phyloP scores from a whole-genome alignment of 2,888 invertebrate genomes.

The Ischnura elegans region DNA sequence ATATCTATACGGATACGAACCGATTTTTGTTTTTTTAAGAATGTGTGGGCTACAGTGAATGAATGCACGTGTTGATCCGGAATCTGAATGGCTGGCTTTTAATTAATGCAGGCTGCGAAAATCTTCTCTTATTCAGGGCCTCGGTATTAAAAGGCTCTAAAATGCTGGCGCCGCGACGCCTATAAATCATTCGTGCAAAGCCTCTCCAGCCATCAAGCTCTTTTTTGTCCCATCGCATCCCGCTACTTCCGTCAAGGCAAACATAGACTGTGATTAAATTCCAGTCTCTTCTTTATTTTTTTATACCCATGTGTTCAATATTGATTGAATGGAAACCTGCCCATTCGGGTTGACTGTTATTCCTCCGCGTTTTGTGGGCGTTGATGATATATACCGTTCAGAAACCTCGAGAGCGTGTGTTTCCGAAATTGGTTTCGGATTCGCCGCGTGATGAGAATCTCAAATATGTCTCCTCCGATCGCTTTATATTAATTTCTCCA shows the following conservation, averaged over 20 bases:
- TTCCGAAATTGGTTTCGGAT: not conserved
- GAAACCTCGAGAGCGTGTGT: not conserved
- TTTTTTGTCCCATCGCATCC: not conserved
- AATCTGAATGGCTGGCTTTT: not conserved
- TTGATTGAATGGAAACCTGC: not conserved
- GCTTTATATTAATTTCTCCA: not conserved
- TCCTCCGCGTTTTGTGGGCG: not conserved
- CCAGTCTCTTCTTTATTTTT: not conserved
- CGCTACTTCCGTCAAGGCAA: not conserved
- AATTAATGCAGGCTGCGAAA: slow-evolving; percentile 19
- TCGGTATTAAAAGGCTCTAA: slow-evolving; percentile 4
- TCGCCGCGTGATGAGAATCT: not conserved
- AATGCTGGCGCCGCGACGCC: not conserved
- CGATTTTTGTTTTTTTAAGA: no score
- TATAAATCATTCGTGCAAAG: slow-evolving; percentile 7
- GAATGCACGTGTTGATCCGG: not conserved
- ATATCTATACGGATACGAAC: no score
- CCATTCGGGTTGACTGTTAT: not conserved
- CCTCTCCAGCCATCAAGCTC: not conserved
- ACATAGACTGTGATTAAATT: not conserved
- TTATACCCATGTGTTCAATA: no score
- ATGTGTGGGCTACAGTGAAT: not conserved
- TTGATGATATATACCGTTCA: not conserved
- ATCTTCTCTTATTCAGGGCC: not conserved
- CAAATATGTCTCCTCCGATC: not conserved